Evolutionary conservation across 2,888 invertebrate genomes (phyloP), one percentile per base, ranked within the genome.

Genomic region (Agrochola circellaris): DNA sequence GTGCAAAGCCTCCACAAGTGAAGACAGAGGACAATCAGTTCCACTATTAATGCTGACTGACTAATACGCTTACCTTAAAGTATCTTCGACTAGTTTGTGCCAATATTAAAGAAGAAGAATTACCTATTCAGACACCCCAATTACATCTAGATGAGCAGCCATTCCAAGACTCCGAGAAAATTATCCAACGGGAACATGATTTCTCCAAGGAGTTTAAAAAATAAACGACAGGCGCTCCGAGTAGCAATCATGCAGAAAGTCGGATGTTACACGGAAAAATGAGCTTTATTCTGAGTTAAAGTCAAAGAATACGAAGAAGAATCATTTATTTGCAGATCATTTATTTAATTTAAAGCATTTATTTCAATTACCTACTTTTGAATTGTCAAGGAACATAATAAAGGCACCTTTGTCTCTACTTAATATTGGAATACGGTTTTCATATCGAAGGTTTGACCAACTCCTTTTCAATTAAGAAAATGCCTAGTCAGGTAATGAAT

Each of bases 191-290:
- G 54, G 60, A 60, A 56, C 62, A 34, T 83, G 79, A 81, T 81
- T 81, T 81, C 81, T 81, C 81, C 20, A 71, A 78, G 81, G 81
- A 78, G 48, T 83, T 75, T 51, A 56, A 71, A 82, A 77, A 78
- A 81, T 83, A 78, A 77, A 78, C 48, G 78, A 67, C 78, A 45
- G 65, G n/a, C 60, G 71, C n/a, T 69, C 42, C 48, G 42, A 13
- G 60, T 15, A 23, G 72, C 81, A 72, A 72, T 83, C 72, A 56
- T 78, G 78, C 38, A 34, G 78, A 72, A 83, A 77, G 11, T 71
- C 23, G 48, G 48, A 34, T 78, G 60, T 61, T 51, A 6, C 23
- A 17, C 54, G 51, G 20, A 45, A n/a, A 72, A 77, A 68, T 82
- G 65, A 61, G 38, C 38, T n/a, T 45, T 54, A 48, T 56, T 70